Evolutionary conservation across 2,888 invertebrate genomes (phyloP).

Genomic region (Nowickia ferox): DNA sequence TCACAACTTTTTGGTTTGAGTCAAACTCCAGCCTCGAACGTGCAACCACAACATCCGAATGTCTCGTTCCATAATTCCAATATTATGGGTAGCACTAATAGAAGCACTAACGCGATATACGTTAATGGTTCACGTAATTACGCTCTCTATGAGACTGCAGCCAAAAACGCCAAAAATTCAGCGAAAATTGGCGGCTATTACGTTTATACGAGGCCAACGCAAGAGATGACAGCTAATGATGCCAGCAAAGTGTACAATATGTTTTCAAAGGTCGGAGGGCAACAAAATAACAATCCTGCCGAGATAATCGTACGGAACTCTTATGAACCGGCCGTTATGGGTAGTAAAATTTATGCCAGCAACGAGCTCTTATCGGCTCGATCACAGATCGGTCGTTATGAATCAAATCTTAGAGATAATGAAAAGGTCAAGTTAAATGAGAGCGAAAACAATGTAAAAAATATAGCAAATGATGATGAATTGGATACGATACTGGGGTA

Average conservation of each 20-base stretch:
- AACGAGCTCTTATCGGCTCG: conserved; percentile 75
- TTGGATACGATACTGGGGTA: conserved; percentile 90
- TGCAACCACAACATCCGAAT: conserved; percentile 71
- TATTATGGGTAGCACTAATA: conserved; percentile 75
- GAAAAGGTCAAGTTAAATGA: conserved; percentile 19
- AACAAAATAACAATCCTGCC: conserved; percentile 74
- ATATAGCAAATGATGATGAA: conserved; percentile 84
- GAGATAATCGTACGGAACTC: conserved; percentile 76
- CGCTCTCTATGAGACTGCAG: conserved; percentile 78
- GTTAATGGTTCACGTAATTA: conserved; percentile 72
- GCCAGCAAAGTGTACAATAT: conserved; percentile 80
- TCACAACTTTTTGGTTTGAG: conserved; percentile 79
- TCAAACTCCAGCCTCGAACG: conserved; percentile 48
- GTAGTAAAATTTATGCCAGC: conserved; percentile 66
- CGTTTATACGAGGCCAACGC: conserved; percentile 74
- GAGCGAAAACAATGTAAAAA: conserved; percentile 7
- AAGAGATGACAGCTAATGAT: conserved; percentile 71
- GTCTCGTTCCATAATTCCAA: conserved; percentile 75
- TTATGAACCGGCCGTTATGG: conserved; percentile 73
- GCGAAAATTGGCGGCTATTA: conserved; percentile 78
- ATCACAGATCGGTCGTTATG: conserved; percentile 60
- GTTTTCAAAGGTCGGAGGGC: conserved; percentile 79
- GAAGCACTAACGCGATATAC: conserved; percentile 66
- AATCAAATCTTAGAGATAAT: conserved; percentile 29
- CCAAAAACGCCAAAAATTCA: conserved; percentile 80